Base-by-base conservation (phyloP, 2,888 invertebrate species). In the Stramonita haemastoma region DNA sequence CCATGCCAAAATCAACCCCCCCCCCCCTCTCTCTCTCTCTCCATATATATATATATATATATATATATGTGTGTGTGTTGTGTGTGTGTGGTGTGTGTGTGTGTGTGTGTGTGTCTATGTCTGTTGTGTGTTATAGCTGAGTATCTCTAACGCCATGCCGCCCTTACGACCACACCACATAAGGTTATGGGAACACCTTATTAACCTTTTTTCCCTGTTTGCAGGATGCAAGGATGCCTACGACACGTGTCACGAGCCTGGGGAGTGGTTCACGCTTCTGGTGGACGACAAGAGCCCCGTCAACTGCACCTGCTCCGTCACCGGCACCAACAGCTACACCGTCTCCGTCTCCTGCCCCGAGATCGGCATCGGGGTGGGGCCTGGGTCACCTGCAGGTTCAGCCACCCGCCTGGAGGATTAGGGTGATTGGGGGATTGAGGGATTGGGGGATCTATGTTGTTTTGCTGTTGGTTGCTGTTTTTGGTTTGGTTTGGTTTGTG, bases 251-350 rank as follows among this genome's bases (percentile, higher is more conserved):
- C 85, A 89, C 26, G 89, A 89, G 0, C 60, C 84, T 1, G 89
- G 89, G 29, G 57, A 83, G 26, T 85, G 57, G 70, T 89, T 89
- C 32, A 73, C 84, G 17, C 1, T 89, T 46, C n/a, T 89, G 46
- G 85, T 66, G 36, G 73, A 73, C 56, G 70, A 85, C 73, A 83
- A 46, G 17, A 26, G 13, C n/a, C 85, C 73, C 0, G 57, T 73
- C 83, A 89, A 89, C 85, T 89, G 89, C 89, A 89, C 89, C 70
- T 89, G 89, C 85, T 0, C 13, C 66, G 88, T 88, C 19, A n/a
- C 22, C 22, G 83, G 60, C 17, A 17, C 56, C 1, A 26, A 22
- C 84, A 66, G 34, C 46, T 83, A 36, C 46, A 36, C 46, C 46
- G 81, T 83, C 22, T 83, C 81, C 46, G 5, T 83, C 29, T 36